These are phyloP conservation scores for Morone saxatilis DNA, from an alignment of 2,113 vertebrate species.

Conservation along the genomic window DNA sequence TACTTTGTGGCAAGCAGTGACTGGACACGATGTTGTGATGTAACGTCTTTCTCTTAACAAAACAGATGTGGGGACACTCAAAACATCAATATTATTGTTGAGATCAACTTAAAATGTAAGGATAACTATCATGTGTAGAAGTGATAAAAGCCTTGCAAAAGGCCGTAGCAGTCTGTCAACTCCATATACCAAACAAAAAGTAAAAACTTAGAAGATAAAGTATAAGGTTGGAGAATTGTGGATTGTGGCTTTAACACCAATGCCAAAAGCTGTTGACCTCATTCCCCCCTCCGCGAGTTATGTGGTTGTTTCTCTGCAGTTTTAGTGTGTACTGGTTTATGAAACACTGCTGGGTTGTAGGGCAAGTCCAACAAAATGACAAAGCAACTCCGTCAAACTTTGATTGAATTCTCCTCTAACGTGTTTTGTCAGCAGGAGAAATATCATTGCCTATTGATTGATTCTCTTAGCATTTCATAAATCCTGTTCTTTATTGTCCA, in stretches of 20 bases:
- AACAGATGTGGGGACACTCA: background rate
- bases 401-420: constrained; percentile 71
- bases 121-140: background rate
- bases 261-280: constrained; percentile 61
- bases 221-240: constrained; percentile 30
- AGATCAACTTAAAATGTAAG: background rate
- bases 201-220: constrained; percentile 9
- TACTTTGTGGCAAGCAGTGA: constrained; percentile 20
- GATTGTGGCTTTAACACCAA: constrained; percentile 54
- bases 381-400: constrained; percentile 64
- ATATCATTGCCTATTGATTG: constrained; percentile 69
- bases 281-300: constrained; percentile 50
- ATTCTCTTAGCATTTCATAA: constrained; percentile 64
- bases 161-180: constrained; percentile 3
- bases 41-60: background rate
- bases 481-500: constrained; percentile 64
- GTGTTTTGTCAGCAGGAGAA: constrained; percentile 66
- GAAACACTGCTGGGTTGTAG: constrained; percentile 74
- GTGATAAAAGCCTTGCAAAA: background rate
- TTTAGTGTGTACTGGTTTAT: constrained; percentile 60
- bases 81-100: background rate
- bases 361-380: constrained; percentile 64
- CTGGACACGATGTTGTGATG: constrained; percentile 1
- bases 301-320: constrained; percentile 50
- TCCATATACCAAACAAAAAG: constrained; percentile 12